Base-by-base conservation (phyloP, 2,888 invertebrate genomes). In the Pardosa pseudoannulata region DNA sequence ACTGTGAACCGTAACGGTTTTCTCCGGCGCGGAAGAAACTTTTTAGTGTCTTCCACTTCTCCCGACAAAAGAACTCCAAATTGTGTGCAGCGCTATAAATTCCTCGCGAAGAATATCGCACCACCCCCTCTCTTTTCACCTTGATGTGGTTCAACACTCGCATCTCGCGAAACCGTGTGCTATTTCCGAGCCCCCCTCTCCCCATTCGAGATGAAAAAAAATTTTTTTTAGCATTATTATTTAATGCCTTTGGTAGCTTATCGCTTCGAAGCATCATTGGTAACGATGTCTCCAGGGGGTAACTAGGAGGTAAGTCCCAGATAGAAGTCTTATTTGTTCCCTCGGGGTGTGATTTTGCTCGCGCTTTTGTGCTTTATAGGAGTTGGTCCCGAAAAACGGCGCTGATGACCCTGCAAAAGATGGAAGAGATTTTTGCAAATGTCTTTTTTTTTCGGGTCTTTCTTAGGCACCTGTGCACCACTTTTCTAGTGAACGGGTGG, bases 351-450 rank as follows among this genome's bases (percentile, higher is more conserved):
- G 75, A 75, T 72, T 73, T 79, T 36, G 78, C 70, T 39, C 41
- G 67, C 67, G 76, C 80, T 80, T 87, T 87, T 87, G 80, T 80
- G 70, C 67, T 80, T 87, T 87, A 87, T 87, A 76, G 80, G n/a
- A 50, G 70, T 70, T 71, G 71, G 70, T 32, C 75, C 31, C 70
- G 70, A 56, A 46, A 71, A 82, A 73, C 67, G 74, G 29, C 73
- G 72, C 71, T 83, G 83, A 83, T 83, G 83, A 83, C 83, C 83
- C 83, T 72, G 29, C 19, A 27, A 28, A 6, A 83, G 83, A 83
- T 83, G 72, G 72, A 83, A 76, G 78, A 71, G 74, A 73, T 56
- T 75, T 74, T 68, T 32, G 56, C 39, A 73, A 70, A 76, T 82
- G 32, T 76, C 31, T 46, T 46, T 46, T 46, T n/a, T n/a, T n/a